phyloP scores from a whole-genome alignment of 2,113 vertebrate species.

The Hydropotes inermis region DNA sequence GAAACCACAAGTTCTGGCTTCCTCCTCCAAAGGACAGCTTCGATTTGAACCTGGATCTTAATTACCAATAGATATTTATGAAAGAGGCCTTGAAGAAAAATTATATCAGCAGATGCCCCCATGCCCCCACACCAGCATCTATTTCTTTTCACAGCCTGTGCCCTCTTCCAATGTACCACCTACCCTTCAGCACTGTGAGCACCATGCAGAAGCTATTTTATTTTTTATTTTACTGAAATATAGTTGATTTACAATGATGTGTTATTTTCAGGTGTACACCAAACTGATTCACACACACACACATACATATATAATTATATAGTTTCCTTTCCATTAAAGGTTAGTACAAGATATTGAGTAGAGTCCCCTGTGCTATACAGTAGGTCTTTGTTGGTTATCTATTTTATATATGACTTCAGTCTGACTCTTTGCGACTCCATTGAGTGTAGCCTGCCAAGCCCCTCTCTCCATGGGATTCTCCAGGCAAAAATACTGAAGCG shows the following conservation, averaged over 20 bases:
- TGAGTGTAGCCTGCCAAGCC: neutral
- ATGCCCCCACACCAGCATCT: rapidly evolving
- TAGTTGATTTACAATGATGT: neutral
- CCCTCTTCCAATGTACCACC: neutral
- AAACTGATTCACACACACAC: neutral
- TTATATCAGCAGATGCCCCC: neutral
- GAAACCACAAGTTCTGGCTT: neutral
- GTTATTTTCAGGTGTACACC: neutral
- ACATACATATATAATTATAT: neutral
- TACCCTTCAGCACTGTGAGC: neutral
- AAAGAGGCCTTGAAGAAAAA: neutral
- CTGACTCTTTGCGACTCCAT: neutral
- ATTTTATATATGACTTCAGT: neutral
- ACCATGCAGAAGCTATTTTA: neutral
- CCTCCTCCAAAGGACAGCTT: neutral
- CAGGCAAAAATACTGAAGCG: neutral
- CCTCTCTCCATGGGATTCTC: neutral
- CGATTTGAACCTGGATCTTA: neutral
- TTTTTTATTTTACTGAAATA: neutral
- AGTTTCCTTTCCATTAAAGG: neutral
- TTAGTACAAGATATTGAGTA: neutral
- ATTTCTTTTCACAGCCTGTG: neutral
- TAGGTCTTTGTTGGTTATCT: neutral
- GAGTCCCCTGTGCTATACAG: neutral
- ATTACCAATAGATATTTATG: neutral